Evolutionary conservation across 2,113 vertebrate genomes (phyloP).

Genomic region (Pangasianodon hypophthalmus): DNA sequence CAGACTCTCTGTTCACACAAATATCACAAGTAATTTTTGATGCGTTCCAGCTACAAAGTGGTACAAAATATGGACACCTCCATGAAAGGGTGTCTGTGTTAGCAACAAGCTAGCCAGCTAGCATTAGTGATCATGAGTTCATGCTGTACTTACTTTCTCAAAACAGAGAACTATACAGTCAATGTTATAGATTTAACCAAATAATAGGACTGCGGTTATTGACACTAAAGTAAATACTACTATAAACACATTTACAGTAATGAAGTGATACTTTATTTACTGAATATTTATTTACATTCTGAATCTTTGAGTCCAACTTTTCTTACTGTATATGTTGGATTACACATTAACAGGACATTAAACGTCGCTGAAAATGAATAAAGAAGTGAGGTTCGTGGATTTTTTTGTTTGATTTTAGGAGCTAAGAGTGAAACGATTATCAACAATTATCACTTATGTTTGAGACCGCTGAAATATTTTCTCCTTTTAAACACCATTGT

Average conservation of each 20-base stretch:
- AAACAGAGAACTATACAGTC: not conserved
- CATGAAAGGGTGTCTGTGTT: not conserved
- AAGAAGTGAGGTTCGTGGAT: not conserved
- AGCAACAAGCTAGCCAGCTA: not conserved
- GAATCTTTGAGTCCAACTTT: too few relatives aligned
- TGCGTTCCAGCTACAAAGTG: not conserved
- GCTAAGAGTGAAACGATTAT: too few relatives aligned
- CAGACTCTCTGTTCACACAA: not conserved
- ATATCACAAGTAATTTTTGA: not conserved
- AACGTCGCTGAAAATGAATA: not conserved
- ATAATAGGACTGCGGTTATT: not conserved
- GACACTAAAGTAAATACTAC: not conserved
- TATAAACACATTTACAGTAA: not conserved
- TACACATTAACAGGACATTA: not conserved
- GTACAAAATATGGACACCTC: not conserved
- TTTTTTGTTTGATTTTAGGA: too few relatives aligned
- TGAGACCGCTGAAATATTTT: not conserved
- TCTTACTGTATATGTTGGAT: too few relatives aligned
- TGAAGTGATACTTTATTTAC: not conserved
- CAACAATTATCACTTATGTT: too few relatives aligned
- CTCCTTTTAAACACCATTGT: not conserved
- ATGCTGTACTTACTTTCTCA: not conserved
- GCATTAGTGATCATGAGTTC: not conserved
- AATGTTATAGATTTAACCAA: not conserved
- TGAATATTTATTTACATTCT: too few relatives aligned